A percentile compares a stretch with the other conserved stretches of the same genome.
Evolutionary conservation across 2,797 vertebrate genomes (phyloP).

Genomic region (Neoniphon sammara): DNA sequence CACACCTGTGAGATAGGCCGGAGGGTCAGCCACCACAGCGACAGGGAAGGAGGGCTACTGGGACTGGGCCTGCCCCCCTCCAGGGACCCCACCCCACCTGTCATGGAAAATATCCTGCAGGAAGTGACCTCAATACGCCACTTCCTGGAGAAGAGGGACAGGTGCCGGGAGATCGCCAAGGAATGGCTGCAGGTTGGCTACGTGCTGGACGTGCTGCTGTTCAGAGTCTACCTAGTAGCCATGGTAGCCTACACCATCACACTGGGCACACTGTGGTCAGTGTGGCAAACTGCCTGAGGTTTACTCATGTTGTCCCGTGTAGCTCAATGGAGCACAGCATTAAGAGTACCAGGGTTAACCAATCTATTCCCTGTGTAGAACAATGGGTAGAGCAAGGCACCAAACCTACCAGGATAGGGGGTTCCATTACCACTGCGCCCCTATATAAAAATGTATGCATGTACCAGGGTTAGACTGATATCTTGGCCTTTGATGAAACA

Average conservation of each 20-base stretch:
- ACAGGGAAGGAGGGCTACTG: constrained; percentile 61
- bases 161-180: constrained; percentile 86
- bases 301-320: background rate
- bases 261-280: constrained; percentile 90
- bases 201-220: constrained; percentile 92
- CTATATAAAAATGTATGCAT: background rate
- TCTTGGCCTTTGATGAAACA: no score
- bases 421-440: background rate
- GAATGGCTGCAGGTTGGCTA: constrained; percentile 97
- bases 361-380: constrained; percentile 26
- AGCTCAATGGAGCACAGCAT: constrained; percentile 8
- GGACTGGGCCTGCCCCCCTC: constrained; percentile 55
- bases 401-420: background rate
- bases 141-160: constrained; percentile 90
- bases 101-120: constrained; percentile 85
- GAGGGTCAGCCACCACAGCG: constrained; percentile 62
- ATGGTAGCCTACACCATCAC: constrained; percentile 92
- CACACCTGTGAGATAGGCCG: constrained; percentile 76
- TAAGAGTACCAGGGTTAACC: constrained; percentile 9
- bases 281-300: constrained; percentile 89
- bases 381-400: constrained; percentile 21
- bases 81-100: constrained; percentile 72
- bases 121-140: constrained; percentile 89
- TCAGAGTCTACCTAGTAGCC: constrained; percentile 89
- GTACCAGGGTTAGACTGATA: background rate